Conservation (phyloP, 1,140 invertebrate genomes). For the Cydia splendana region DNA sequence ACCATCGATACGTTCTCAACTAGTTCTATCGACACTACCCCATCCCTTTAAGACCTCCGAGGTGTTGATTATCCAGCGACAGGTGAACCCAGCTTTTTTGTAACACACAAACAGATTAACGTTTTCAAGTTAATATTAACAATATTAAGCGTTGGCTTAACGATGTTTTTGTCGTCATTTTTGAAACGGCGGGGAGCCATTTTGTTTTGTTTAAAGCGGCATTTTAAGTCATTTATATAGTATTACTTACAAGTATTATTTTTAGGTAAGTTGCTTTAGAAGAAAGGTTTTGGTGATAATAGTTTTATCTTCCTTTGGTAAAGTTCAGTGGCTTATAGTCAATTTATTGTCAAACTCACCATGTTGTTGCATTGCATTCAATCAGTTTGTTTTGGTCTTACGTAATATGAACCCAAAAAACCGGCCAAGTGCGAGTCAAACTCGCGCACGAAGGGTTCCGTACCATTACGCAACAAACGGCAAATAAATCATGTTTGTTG, state of each 20-base stretch:
- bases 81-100: constrained; percentile 45
- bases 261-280: not conserved
- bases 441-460: no score
- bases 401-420: constrained; percentile 3
- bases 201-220: not conserved
- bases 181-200: not conserved
- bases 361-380: not conserved
- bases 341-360: not conserved
- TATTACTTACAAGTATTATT: not conserved
- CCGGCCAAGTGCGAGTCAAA: no score
- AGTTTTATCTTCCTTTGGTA: no score
- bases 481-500: no score
- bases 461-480: no score
- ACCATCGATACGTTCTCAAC: not conserved
- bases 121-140: constrained; percentile 11
- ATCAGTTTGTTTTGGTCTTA: not conserved
- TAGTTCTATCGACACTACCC: constrained; percentile 27
- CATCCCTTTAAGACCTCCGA: constrained; percentile 35
- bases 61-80: constrained; percentile 44
- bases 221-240: not conserved
- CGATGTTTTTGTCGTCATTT: not conserved
- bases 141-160: not conserved
- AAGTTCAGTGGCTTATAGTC: not conserved
- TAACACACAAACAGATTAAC: constrained; percentile 43
- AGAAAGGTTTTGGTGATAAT: not conserved